These are phyloP conservation scores for Catagonus wagneri DNA, from an alignment of 2,113 vertebrate species.

Conservation along the genomic window DNA sequence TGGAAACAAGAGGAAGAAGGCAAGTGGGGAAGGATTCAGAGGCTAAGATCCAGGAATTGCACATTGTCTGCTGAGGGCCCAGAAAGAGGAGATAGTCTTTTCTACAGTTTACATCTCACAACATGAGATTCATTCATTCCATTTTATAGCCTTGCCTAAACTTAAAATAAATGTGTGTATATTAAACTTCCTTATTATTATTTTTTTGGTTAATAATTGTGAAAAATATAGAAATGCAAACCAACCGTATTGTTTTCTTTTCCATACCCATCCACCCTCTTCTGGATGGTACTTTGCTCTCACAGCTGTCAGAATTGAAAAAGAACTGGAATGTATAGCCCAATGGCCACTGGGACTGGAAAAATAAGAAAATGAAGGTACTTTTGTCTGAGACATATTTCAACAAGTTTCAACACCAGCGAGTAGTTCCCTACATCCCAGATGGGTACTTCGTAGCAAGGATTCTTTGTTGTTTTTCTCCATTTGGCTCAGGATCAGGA, in stretches of 20 bases:
- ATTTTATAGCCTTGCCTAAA: background rate
- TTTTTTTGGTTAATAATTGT: constrained; percentile 65
- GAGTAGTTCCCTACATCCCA: constrained; percentile 93
- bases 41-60: background rate
- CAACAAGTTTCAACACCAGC: constrained; percentile 90
- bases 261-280: constrained; percentile 47
- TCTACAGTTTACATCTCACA: background rate
- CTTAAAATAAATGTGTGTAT: background rate
- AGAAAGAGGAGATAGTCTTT: background rate
- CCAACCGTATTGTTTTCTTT: constrained; percentile 80
- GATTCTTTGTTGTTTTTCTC: constrained; percentile 94
- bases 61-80: background rate
- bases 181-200: background rate
- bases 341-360: constrained; percentile 91
- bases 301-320: constrained; percentile 95
- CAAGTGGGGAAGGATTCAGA: background rate
- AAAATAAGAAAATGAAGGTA: constrained; percentile 93
- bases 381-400: constrained; percentile 93
- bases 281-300: constrained; percentile 76
- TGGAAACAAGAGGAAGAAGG: background rate
- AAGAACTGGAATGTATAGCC: constrained; percentile 93
- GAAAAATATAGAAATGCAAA: constrained; percentile 83
- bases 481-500: constrained; percentile 92
- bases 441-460: constrained; percentile 93
- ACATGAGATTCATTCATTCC: background rate